Evolutionary conservation across 2,797 vertebrate genomes (phyloP).

Genomic region (Darevskia mixta): DNA sequence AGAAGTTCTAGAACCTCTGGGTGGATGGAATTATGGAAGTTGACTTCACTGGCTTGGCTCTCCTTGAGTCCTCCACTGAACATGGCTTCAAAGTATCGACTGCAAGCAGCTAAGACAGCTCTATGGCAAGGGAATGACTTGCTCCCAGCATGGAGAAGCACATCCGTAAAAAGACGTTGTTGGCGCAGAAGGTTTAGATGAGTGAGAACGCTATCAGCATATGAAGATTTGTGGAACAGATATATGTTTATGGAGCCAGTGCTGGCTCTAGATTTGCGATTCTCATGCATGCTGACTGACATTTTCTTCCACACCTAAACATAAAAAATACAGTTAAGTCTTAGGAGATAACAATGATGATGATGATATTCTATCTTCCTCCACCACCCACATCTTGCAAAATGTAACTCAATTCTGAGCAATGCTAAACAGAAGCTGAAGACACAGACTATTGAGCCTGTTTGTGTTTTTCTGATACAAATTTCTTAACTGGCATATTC

Average conservation of each 20-base stretch:
- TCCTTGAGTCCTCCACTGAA: conserved; percentile 96
- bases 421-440: conserved; percentile 37
- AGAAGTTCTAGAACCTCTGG: conserved; percentile 96
- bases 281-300: conserved; percentile 98
- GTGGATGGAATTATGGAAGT: conserved; percentile 96
- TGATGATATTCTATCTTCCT: background rate
- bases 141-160: conserved; percentile 93
- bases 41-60: conserved; percentile 95
- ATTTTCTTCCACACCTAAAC: conserved; percentile 95
- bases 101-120: conserved; percentile 95
- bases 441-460: conserved; percentile 36
- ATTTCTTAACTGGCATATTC: conserved; percentile 61
- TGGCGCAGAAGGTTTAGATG: conserved; percentile 94
- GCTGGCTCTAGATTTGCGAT: conserved; percentile 96
- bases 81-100: conserved; percentile 98
- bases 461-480: conserved; percentile 52
- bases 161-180: conserved; percentile 96
- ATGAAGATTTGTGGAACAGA: conserved; percentile 98
- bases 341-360: background rate
- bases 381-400: background rate
- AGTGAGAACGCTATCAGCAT: conserved; percentile 96
- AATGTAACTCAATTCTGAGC: background rate
- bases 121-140: conserved; percentile 97
- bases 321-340: conserved; percentile 50
- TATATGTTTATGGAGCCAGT: conserved; percentile 98